These are phyloP conservation scores for Xanthorhoe designata DNA, from an alignment of 2,888 invertebrate genomes.

Conservation along the genomic window DNA sequence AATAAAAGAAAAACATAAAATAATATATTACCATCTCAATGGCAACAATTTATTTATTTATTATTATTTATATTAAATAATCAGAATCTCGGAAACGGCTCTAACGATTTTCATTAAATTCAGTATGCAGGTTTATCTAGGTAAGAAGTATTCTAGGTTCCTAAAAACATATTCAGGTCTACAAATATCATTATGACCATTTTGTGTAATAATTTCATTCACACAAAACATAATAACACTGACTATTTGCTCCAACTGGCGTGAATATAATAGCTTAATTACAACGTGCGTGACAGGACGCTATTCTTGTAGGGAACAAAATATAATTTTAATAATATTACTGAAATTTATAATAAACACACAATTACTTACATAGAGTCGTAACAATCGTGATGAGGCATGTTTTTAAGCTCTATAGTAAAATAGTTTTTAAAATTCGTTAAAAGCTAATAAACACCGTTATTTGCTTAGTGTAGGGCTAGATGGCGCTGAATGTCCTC, in stretches of 20 bases:
- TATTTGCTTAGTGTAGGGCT: no score
- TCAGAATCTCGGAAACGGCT: no score
- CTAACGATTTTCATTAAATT: no score
- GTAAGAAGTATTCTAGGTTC: background rate
- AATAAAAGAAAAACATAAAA: no score
- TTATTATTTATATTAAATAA: no score
- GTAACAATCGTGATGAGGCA: background rate
- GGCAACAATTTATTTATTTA: no score
- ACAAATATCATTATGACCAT: conserved; percentile 4
- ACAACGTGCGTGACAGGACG: conserved; percentile 36
- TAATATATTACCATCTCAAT: no score
- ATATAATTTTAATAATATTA: conserved; percentile 23
- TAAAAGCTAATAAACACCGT: no score
- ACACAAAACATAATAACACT: conserved; percentile 22
- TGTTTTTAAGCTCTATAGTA: no score
- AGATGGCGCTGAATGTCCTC: no score
- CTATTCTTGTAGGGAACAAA: conserved; percentile 34
- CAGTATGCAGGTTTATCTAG: no score
- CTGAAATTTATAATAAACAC: conserved; percentile 19
- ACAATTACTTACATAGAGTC: conserved; percentile 9
- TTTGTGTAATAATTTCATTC: conserved; percentile 22
- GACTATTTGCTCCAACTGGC: conserved; percentile 30
- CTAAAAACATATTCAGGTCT: conserved; percentile 8
- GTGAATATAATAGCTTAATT: conserved; percentile 41
- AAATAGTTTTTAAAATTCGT: no score